Evolutionary conservation across 2,888 invertebrate genomes (phyloP).

Genomic region (Nomada lathburiana): DNA sequence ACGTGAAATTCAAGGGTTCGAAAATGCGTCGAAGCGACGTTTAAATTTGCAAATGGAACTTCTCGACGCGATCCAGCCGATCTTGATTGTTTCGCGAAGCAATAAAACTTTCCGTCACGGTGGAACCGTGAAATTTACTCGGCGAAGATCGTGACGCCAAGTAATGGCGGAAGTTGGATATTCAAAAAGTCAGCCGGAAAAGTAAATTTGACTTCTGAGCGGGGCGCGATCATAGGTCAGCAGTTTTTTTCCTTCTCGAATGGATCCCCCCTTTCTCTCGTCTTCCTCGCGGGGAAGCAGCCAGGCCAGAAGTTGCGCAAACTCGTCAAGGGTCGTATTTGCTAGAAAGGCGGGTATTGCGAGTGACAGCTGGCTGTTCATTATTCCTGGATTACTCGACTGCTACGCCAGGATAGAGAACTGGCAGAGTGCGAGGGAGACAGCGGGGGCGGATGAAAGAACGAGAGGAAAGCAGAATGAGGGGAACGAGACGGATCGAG

Average conservation of each 20-base stretch:
- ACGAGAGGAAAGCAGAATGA: constrained; percentile 15
- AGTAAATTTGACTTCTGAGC: constrained; percentile 64
- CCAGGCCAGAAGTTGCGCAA: constrained; percentile 72
- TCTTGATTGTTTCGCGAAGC: constrained; percentile 39
- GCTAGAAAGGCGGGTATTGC: constrained; percentile 77
- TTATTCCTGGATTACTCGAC: constrained; percentile 82
- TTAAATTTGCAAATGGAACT: constrained; percentile 37
- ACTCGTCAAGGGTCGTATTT: constrained; percentile 73
- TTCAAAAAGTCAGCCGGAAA: constrained; percentile 52
- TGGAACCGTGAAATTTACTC: constrained; percentile 29
- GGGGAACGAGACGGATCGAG: constrained; percentile 11
- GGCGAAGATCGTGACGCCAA: constrained; percentile 32
- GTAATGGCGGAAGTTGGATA: constrained; percentile 57
- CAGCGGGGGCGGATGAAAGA: constrained; percentile 18
- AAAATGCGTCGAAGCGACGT: not conserved
- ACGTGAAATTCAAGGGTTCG: not conserved
- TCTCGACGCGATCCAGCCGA: constrained; percentile 26
- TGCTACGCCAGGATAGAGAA: constrained; percentile 65
- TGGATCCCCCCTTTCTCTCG: constrained; percentile 12
- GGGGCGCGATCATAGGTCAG: constrained; percentile 59
- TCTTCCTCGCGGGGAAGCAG: constrained; percentile 50
- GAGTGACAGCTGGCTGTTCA: constrained; percentile 83
- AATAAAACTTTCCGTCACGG: constrained; percentile 43
- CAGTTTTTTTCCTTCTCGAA: constrained; percentile 58
- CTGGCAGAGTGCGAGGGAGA: constrained; percentile 42